Evolutionary conservation across 2,797 vertebrate species (phyloP), one percentile per base, ranked within the genome.

Genomic region (Rhynchotus rufescens): DNA sequence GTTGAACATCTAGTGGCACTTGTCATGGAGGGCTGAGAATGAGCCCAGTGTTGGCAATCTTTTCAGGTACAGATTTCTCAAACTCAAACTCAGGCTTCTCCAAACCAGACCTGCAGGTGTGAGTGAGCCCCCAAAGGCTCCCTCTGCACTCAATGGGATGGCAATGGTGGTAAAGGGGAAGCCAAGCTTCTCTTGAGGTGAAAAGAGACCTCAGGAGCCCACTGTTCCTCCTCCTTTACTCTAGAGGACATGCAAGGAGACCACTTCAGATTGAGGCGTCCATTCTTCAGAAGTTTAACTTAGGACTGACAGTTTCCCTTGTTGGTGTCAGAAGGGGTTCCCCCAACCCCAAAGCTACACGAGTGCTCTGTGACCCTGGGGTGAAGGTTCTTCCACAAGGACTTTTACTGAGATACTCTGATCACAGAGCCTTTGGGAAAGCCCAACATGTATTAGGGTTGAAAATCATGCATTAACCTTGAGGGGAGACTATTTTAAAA

Each of bases 231-330:
- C 23, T 40, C 12, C 49, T 69, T 68, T 5, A 5, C 32, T 21
- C 9, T n/a, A 54, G 52, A 10, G n/a, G 17, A 68, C 12, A 2
- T 4, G 0, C 1, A 9, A 1, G 12, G 2, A 4, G 17, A 47
- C 45, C 64, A 16, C 38, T 84, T 59, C 51, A 56, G 52, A 13
- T 40, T 32, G n/a, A 2, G 3, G 16, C 22, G 8, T 14, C 21
- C 12, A 4, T 36, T 25, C 28, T 34, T 68, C 23, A 32, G 12
- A 38, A 49, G 21, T 15, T 45, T 52, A 26, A 20, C 30, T 26
- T 40, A 26, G 16, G 28, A 34, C 34, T 10, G 44, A 10, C 12
- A 34, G 4, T 32, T 59, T 40, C 61, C 15, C 26, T 42, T 1
- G 0, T 0, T 5, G 14, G 28, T 14, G 5, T 30, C 6, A 9